Evolutionary conservation across 2,113 vertebrate genomes (phyloP), one percentile per base, ranked within the genome.

Genomic region (Melanotaenia duboulayi): DNA sequence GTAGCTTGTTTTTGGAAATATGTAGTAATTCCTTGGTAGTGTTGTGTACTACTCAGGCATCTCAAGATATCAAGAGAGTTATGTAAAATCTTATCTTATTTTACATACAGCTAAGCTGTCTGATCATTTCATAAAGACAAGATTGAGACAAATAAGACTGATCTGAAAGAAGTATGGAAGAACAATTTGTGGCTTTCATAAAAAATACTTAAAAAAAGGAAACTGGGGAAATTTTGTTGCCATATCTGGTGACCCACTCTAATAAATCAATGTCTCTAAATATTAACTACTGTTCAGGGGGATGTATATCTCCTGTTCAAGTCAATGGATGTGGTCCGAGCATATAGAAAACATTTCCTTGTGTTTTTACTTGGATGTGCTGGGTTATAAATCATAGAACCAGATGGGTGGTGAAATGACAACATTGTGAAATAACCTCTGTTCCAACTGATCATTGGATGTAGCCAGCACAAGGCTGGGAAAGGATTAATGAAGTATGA

Each of bases 401-500:
- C 75, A 88, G 76, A 90, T 81, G 67, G 66, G 54, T 56, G 78
- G 73, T 85, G 74, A 88, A 77, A 74, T 69, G 50, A 67, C 62
- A 82, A 87, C 74, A 83, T 80, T 85, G 80, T 72, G 66, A 88
- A 90, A 86, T 89, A 83, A 87, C 72, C 76, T 57, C 81, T 78
- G 35, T 73, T 66, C 59, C 81, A 78, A 87, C 82, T 85, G 71
- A 88, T 90, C 76, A 81, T 12, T 78, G 67, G n/a, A 62, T 83
- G 48, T 51, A 42, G 69, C 60, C 54, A 83, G 78, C 32, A 67
- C 69, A 17, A 44, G 77, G 61, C 82, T 90, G 74, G 71, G 84
- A 85, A 90, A 91, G 74, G 79, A 93, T 88, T 90, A 83, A 93
- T 86, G 78, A 84, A 86, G 77, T 90, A 86, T 91, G 85, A 92